These are phyloP conservation scores for Carapus acus DNA, from an alignment of 2,797 vertebrate species.

Conservation along the genomic window DNA sequence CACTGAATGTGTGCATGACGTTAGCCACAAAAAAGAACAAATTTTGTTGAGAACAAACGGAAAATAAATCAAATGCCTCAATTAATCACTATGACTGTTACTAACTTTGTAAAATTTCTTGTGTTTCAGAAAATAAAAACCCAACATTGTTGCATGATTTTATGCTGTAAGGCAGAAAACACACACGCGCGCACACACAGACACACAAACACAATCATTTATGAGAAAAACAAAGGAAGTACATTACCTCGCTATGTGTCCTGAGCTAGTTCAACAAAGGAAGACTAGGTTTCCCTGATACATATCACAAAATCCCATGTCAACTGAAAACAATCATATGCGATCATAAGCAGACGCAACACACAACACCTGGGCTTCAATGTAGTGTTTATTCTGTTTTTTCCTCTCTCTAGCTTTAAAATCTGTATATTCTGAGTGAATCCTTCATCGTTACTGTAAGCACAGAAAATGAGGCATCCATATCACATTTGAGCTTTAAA, in stretches of 20 bases:
- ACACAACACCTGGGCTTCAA: constrained; percentile 29
- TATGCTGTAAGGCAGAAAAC: constrained; percentile 51
- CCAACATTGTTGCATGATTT: constrained; percentile 33
- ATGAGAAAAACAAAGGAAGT: constrained; percentile 41
- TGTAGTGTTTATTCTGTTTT: constrained; percentile 27
- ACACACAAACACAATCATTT: constrained; percentile 26
- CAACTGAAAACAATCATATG: constrained; percentile 50
- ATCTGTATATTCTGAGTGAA: constrained; percentile 17
- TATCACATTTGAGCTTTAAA: constrained; percentile 12
- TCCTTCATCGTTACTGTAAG: constrained; percentile 22
- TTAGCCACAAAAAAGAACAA: constrained; percentile 59
- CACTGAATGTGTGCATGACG: constrained; percentile 44
- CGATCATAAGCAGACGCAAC: constrained; percentile 37
- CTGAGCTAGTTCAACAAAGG: constrained; percentile 73
- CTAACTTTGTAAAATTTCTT: constrained; percentile 23
- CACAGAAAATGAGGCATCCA: constrained; percentile 5
- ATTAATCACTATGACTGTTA: constrained; percentile 53
- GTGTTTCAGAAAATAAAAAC: constrained; percentile 28
- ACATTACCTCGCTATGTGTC: constrained; percentile 57
- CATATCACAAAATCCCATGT: constrained; percentile 66
- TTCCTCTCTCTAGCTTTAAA: not conserved
- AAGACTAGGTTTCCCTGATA: constrained; percentile 75
- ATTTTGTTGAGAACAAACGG: constrained; percentile 25
- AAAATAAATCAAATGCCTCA: constrained; percentile 29
- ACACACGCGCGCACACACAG: too few species aligned